These are phyloP conservation scores for Bombus sibiricus DNA, from an alignment of 1,140 invertebrate genomes.

Conservation along the genomic window DNA sequence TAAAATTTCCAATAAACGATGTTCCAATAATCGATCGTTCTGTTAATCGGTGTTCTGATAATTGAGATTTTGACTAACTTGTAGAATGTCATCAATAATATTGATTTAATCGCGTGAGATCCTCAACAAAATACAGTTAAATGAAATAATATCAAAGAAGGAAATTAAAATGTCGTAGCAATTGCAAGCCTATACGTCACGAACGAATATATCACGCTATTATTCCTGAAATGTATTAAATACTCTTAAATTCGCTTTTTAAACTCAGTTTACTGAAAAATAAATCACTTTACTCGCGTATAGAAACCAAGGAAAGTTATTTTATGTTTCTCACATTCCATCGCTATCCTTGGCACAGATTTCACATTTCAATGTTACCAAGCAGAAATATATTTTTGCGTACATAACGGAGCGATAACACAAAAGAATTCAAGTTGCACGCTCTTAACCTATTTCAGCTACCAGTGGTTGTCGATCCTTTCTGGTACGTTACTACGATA, in stretches of 20 bases:
- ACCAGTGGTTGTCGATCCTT: background rate
- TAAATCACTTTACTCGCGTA: background rate
- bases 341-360: background rate
- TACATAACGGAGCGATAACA: background rate
- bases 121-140: background rate
- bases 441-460: background rate
- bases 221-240: background rate
- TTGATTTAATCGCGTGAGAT: too few relatives aligned
- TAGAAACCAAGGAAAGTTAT: background rate
- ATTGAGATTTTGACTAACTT: too few relatives aligned
- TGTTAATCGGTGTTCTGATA: too few relatives aligned
- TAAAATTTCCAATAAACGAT: too few relatives aligned
- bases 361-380: background rate
- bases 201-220: background rate
- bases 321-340: too few relatives aligned
- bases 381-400: background rate
- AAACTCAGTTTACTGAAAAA: background rate
- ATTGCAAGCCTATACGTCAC: background rate
- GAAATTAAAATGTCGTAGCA: background rate
- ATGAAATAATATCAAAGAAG: background rate
- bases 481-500: slow-evolving; percentile 3
- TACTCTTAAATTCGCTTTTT: background rate
- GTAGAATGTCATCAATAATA: too few relatives aligned
- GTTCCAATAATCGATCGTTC: too few relatives aligned
- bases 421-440: background rate